phyloP scores from a whole-genome alignment of 2,888 invertebrate species.

The Chymomyza procnemis region DNA sequence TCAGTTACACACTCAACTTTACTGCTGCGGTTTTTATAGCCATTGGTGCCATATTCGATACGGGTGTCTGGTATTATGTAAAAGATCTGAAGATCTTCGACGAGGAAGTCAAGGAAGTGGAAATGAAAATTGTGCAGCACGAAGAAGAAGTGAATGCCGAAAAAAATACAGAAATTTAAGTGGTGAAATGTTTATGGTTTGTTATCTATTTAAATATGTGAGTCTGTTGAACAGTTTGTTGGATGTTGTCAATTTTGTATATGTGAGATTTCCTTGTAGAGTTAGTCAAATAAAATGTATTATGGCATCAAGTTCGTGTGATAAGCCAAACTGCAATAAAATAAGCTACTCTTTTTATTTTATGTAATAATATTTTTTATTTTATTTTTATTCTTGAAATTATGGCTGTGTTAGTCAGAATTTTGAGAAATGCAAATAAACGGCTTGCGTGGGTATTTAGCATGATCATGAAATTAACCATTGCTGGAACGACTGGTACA shows the following conservation, averaged over 20 bases:
- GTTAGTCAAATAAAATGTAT: conserved; percentile 36
- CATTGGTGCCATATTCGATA: conserved; percentile 83
- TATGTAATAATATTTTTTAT: not conserved
- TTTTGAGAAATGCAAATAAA: too few species aligned
- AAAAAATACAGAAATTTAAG: conserved; percentile 76
- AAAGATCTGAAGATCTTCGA: conserved; percentile 85
- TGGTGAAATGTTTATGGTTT: conserved; percentile 32
- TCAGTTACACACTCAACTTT: conserved; percentile 82
- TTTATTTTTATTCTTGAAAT: too few species aligned
- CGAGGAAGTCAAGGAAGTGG: conserved; percentile 80
- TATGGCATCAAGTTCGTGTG: conserved; percentile 38
- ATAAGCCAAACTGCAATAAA: conserved; percentile 36
- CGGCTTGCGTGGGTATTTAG: too few species aligned
- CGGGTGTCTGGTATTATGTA: conserved; percentile 84
- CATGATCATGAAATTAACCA: too few species aligned
- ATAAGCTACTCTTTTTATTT: not conserved
- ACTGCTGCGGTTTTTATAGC: conserved; percentile 83
- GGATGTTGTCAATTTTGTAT: conserved; percentile 22
- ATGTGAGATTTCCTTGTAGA: conserved; percentile 18
- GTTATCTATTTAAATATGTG: conserved; percentile 40
- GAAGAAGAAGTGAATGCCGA: conserved; percentile 74
- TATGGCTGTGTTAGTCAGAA: too few species aligned
- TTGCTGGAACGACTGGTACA: too few species aligned
- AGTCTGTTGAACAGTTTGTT: conserved; percentile 35
- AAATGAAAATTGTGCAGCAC: conserved; percentile 75